phyloP scores from a whole-genome alignment of 2,797 vertebrate genomes.

The Muscicapa comitata region DNA sequence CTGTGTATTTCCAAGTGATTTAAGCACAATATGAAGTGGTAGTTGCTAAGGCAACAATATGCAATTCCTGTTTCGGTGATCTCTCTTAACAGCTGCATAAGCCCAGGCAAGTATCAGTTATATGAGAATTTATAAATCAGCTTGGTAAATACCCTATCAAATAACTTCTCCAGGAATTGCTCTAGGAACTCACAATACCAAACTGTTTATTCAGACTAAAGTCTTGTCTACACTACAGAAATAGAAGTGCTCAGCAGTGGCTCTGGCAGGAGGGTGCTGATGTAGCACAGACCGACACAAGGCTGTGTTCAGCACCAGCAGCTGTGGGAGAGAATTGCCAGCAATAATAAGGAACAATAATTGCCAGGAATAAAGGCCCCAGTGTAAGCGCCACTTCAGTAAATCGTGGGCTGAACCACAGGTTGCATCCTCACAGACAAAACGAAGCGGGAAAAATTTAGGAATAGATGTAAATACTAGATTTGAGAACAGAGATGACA shows the following conservation, averaged over 20 bases:
- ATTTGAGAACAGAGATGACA: not conserved
- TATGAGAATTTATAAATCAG: constrained; percentile 8
- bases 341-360: not conserved
- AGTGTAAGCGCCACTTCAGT: accelerated
- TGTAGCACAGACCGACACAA: not conserved
- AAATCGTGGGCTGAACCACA: not conserved
- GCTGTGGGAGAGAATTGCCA: not conserved
- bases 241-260: not conserved
- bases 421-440: not conserved
- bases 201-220: not conserved
- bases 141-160: constrained; percentile 7
- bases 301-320: not conserved
- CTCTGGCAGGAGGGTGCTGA: not conserved
- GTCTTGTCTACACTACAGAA: not conserved
- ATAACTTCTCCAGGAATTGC: not conserved
- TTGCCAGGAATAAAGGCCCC: not conserved
- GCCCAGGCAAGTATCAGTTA: not conserved
- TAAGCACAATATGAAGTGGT: constrained; percentile 33
- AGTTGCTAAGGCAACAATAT: constrained; percentile 59
- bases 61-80: not conserved
- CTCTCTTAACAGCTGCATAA: constrained; percentile 35
- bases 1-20: constrained; percentile 1
- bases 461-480: not conserved
- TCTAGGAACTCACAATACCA: not conserved
- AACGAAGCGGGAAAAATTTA: not conserved